Percentiles rank a stretch among this genome's conserved stretches.
phyloP scores from a whole-genome alignment of 2,113 vertebrate species.

The Nerophis ophidion region DNA sequence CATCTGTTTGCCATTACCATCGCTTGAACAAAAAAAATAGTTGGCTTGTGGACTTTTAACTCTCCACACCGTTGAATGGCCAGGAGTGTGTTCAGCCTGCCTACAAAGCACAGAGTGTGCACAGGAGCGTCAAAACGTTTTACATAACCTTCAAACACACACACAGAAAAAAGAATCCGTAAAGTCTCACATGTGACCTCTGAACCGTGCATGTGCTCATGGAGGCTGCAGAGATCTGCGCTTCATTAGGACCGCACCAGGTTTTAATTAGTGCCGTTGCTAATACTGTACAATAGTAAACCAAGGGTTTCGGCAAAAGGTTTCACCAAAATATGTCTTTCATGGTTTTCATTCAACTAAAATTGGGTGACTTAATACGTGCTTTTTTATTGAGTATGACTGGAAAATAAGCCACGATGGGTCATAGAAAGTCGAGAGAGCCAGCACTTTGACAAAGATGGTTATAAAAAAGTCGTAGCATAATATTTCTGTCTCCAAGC shows the following conservation, averaged over 20 bases:
- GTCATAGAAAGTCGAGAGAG: too few relatives aligned
- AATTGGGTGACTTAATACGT: too few relatives aligned
- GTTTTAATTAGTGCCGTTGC: neutral
- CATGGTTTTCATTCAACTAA: too few relatives aligned
- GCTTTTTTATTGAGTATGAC: too few relatives aligned
- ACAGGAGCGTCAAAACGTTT: neutral
- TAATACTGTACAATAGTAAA: too few relatives aligned
- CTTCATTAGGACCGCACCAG: constrained; percentile 2
- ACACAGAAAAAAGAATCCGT: neutral
- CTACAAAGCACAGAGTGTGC: neutral
- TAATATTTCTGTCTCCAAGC: too few relatives aligned
- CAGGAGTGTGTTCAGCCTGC: constrained; percentile 20
- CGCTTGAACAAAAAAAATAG: neutral
- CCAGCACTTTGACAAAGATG: too few relatives aligned
- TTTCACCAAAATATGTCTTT: too few relatives aligned
- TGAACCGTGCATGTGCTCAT: neutral
- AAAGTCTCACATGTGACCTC: neutral
- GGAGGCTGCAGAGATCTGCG: neutral
- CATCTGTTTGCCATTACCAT: neutral
- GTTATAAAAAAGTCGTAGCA: too few relatives aligned
- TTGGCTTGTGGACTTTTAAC: constrained; percentile 1
- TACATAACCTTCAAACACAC: constrained; percentile 15
- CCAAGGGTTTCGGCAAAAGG: too few relatives aligned
- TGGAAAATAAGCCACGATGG: too few relatives aligned
- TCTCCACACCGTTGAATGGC: constrained; percentile 22